These are phyloP conservation scores for Apogon hyalosoma DNA, from an alignment of 2,797 vertebrate species.

Conservation along the genomic window DNA sequence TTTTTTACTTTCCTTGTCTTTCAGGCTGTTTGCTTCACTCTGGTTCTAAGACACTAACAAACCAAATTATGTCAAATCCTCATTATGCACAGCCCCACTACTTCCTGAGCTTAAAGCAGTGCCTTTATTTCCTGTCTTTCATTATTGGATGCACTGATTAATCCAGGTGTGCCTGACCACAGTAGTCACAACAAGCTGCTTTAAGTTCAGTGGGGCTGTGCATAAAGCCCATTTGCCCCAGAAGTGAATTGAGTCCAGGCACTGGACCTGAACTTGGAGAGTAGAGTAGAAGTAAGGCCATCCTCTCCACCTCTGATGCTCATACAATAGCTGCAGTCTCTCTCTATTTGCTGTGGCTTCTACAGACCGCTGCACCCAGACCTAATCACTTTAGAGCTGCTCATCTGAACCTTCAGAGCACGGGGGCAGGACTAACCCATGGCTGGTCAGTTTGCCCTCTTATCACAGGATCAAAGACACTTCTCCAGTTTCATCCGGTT, in stretches of 20 bases:
- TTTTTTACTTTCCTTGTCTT: too few species aligned
- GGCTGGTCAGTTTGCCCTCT: not conserved
- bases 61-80: not conserved
- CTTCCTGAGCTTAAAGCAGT: too few species aligned
- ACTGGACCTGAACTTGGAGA: conserved; percentile 12
- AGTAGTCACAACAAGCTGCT: too few species aligned
- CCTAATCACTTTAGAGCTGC: conserved; percentile 53
- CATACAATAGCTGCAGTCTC: conserved; percentile 40
- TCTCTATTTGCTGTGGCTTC: conserved; percentile 34
- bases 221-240: too few species aligned
- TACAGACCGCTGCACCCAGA: conserved; percentile 37
- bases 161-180: too few species aligned
- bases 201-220: too few species aligned
- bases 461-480: conserved; percentile 17
- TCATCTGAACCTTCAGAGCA: conserved; percentile 46
- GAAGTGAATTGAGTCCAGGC: conserved; percentile 20
- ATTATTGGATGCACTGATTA: too few species aligned
- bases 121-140: too few species aligned
- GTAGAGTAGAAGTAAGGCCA: conserved; percentile 19
- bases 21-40: not conserved
- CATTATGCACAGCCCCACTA: not conserved
- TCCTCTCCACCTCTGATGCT: conserved; percentile 24
- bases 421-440: conserved; percentile 7
- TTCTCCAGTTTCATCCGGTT: conserved; percentile 13
- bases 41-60: not conserved